Base-by-base conservation (phyloP, 2,113 vertebrate genomes). In the Psittacus erithacus region DNA sequence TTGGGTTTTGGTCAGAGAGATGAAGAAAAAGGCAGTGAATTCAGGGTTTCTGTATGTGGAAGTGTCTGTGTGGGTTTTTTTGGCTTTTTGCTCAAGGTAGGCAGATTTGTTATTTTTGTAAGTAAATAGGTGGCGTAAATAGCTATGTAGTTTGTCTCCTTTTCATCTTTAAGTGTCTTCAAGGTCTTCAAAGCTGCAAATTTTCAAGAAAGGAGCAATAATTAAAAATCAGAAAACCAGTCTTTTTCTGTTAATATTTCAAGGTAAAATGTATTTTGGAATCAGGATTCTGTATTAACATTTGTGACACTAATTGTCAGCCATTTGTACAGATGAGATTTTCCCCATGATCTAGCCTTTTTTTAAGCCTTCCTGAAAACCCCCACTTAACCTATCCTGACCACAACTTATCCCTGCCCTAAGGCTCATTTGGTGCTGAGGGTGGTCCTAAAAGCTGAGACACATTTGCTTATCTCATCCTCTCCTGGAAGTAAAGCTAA, bases 11-110 rank as follows among this genome's bases (percentile, higher is more conserved):
- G 35, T 12, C 9, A 27, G 15, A 15, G 31, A 17, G 43, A 3
- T 47, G 57, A 59, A 60, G 65, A 13, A 46, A 11, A n/a, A 0
- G 0, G 27, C 11, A 33, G 16, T 2, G 12, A 5, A 5, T 23
- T 74, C 13, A 2, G 23, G 3, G 20, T 8, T 43, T 82, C 52
- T 75, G 60, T 23, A 11, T 0, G 0, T 6, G 6, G 25, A 59
- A 44, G 29, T 13, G 17, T 8, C n/a, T 19, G 1, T 53, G 18
- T 35, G 31, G 31, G 3, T 16, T 6, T 6, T 62, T 68, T 50
- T 59, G 52, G 19, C 23, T 88, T 22, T 89, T 62, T 38, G 16
- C 18, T 76, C 44, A 31, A 65, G 35, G 15, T 38, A 8, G 8
- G 5, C 15, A n/a, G 53, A 64, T 47, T 8, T 50, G 29, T 38